Base-by-base conservation (phyloP, 2,113 vertebrate species). In the pig (Sus scrofa) region DNA sequence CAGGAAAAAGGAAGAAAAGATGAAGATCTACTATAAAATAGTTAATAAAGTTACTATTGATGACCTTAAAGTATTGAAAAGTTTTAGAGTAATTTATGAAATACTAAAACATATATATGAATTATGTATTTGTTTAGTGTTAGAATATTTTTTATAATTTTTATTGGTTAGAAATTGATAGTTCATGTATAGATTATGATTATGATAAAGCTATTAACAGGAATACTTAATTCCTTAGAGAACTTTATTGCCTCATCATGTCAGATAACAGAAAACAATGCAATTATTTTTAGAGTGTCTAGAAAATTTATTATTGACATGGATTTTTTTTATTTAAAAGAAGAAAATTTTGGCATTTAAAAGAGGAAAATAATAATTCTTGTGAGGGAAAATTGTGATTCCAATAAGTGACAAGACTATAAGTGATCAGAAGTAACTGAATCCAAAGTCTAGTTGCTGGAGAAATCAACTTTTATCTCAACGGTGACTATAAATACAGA, bases 391-490 rank as follows among this genome's bases (percentile, higher is more conserved):
- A 77, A 39, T 37, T 15, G 3, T 32, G 2, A 84, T 58, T 95
- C 18, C 34, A 79, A 81, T 87, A 71, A 62, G 0, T 82, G 5
- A 56, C 3, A 60, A 89, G 24, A 83, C 78, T 27, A 54, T 1
- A 37, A 37, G 15, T 54, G 3, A 8, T 77, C 18, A 70, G 15
- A 95, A 89, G 84, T 75, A 39, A 58, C 11, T 32, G 11, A 65
- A 7, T 24, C 1, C 24, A 1, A 37, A 56, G 2, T 0, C 1
- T 75, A 2, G 22, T 68, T 84, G 32, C 52, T 7, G 4, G 7
- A 81, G 16, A 75, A 93, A 78, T 63, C 24, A 78, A 26, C 13
- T 63, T 39, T 84, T 30, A 68, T 34, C 3, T 89, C 22, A 90
- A 1, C 58, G 20, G 4, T 62, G 2, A 73, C 11, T 50, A 79